These are phyloP conservation scores for Dicyrtoma fusca DNA, from an alignment of 2,888 invertebrate genomes.

Conservation along the genomic window DNA sequence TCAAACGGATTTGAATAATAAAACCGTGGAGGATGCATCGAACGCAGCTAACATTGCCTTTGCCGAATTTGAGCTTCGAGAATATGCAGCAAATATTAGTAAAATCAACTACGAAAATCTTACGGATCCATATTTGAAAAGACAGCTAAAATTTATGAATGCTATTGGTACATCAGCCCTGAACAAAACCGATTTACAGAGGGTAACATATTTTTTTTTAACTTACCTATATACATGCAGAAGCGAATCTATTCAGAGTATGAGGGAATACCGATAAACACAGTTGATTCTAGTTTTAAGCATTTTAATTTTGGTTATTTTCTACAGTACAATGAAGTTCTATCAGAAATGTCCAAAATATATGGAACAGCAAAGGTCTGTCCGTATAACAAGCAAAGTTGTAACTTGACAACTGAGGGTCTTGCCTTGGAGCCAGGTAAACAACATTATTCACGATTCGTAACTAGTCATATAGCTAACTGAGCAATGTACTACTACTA, in stretches of 20 bases:
- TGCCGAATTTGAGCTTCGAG: slow-evolving; percentile 71
- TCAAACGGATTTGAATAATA: slow-evolving; percentile 59
- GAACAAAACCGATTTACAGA: slow-evolving; percentile 66
- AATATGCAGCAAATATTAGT: slow-evolving; percentile 70
- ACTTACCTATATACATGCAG: not conserved
- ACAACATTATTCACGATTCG: slow-evolving; percentile 1
- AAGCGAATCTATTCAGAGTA: not conserved
- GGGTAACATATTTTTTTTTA: not conserved
- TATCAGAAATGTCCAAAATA: slow-evolving; percentile 76
- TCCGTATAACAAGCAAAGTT: slow-evolving; percentile 62
- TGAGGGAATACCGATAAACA: too few species aligned
- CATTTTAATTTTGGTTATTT: slow-evolving; percentile 4
- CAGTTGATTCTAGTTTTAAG: too few species aligned
- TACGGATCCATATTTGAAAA: slow-evolving; percentile 68
- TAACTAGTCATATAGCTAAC: not conserved
- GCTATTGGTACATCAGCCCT: slow-evolving; percentile 75
- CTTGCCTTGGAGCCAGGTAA: slow-evolving; percentile 63
- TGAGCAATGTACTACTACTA: not conserved
- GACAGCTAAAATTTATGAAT: slow-evolving; percentile 73
- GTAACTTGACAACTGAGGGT: slow-evolving; percentile 62
- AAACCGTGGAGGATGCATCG: slow-evolving; percentile 40
- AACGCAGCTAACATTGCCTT: slow-evolving; percentile 40
- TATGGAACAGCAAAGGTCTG: slow-evolving; percentile 75
- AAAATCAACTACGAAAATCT: slow-evolving; percentile 65
- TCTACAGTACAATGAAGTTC: slow-evolving; percentile 57